Conservation (phyloP, 2,113 vertebrate genomes). For the Aramus guarauna region DNA sequence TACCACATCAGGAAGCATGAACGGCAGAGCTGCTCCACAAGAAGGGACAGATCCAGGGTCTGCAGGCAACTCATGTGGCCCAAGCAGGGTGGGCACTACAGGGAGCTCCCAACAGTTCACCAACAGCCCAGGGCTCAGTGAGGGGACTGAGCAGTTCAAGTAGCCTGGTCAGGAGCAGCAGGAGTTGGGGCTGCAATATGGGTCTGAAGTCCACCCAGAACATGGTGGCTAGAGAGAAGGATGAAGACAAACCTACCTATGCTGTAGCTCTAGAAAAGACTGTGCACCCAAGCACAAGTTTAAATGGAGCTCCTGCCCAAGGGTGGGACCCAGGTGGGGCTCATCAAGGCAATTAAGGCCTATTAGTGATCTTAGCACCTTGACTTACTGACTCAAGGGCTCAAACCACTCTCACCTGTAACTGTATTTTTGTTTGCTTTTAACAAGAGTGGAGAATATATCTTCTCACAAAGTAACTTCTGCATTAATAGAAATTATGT, state of each 20-base stretch:
- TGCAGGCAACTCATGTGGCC: rapidly evolving
- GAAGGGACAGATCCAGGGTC: not conserved
- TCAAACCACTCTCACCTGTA: not conserved
- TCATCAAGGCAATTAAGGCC: not conserved
- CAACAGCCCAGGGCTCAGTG: not conserved
- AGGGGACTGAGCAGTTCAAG: rapidly evolving
- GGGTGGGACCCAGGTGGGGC: not conserved
- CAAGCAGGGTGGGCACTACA: no score
- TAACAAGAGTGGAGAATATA: not conserved
- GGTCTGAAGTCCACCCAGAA: not conserved
- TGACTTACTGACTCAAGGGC: not conserved
- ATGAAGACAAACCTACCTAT: rapidly evolving
- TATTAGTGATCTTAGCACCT: not conserved
- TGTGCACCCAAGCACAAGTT: rapidly evolving
- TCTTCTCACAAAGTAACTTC: not conserved
- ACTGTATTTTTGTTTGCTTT: not conserved
- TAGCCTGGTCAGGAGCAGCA: not conserved
- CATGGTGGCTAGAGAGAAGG: rapidly evolving
- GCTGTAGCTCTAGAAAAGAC: rapidly evolving
- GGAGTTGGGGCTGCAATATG: rapidly evolving
- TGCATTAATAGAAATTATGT: not conserved
- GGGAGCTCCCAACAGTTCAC: no score
- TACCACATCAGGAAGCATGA: not conserved
- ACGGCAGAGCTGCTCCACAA: not conserved
- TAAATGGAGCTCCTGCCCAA: not conserved